A percentile compares a stretch with the other conserved stretches of the same genome.
phyloP scores from a whole-genome alignment of 2,888 invertebrate species.

The Hecatera dysodea region DNA sequence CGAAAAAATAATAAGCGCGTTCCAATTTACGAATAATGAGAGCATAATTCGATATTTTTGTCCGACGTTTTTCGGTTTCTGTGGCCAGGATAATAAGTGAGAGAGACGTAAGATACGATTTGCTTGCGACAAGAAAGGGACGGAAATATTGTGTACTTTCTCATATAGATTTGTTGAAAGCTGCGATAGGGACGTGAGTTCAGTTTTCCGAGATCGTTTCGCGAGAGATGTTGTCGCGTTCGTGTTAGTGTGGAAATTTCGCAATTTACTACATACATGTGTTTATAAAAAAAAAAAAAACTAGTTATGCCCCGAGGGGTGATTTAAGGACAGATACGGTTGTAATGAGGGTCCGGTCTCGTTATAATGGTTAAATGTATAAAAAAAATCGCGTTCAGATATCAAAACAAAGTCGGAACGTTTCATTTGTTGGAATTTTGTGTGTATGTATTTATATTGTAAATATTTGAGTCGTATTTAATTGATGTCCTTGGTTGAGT shows the following conservation, averaged over 20 bases:
- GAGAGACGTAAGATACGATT: constrained; percentile 66
- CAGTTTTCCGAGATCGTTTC: constrained; percentile 66
- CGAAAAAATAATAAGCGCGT: constrained; percentile 61
- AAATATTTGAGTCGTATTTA: constrained; percentile 56
- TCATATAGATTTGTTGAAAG: constrained; percentile 89
- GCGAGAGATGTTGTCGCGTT: constrained; percentile 50
- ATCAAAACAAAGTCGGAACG: constrained; percentile 63
- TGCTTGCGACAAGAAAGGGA: constrained; percentile 71
- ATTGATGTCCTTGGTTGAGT: constrained; percentile 55
- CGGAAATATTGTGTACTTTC: constrained; percentile 79
- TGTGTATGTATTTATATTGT: constrained; percentile 60
- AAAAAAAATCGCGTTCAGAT: constrained; percentile 42
- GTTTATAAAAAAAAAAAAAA: constrained; percentile 63
- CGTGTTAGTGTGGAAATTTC: constrained; percentile 44
- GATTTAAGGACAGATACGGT: constrained; percentile 55
- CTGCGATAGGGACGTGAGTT: constrained; percentile 70
- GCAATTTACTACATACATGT: constrained; percentile 67
- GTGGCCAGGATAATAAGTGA: constrained; percentile 79
- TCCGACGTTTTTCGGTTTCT: constrained; percentile 73
- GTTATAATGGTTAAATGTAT: constrained; percentile 59
- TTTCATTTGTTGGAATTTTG: constrained; percentile 66
- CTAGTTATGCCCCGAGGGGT: constrained; percentile 58
- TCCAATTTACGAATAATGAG: constrained; percentile 74
- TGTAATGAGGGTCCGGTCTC: constrained; percentile 39
- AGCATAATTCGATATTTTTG: constrained; percentile 76